A percentile compares a stretch with the other conserved stretches of the same genome.
phyloP scores from a whole-genome alignment of 92 coral and sea anemone genomes.

The Meandrina meandrites region DNA sequence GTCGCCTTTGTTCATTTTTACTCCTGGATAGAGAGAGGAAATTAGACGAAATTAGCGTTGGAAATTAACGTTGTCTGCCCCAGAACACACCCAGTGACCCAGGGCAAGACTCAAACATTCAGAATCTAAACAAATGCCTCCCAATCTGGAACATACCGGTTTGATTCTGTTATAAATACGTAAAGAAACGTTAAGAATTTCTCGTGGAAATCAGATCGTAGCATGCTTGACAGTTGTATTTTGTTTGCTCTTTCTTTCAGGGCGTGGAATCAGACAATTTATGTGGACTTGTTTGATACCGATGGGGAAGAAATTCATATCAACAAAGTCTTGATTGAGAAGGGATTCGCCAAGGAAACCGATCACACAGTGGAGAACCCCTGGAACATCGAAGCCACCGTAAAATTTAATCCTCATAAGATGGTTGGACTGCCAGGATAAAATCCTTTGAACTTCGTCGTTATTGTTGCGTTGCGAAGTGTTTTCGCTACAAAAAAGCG shows the following conservation, averaged over 20 bases:
- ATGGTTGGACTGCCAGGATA: constrained; percentile 50
- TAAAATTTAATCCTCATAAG: constrained; percentile 27
- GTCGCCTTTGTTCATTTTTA: too few relatives aligned
- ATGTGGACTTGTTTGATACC: constrained; percentile 80
- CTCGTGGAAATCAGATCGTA: too few relatives aligned
- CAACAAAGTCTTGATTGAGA: constrained; percentile 74
- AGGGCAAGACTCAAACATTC: too few relatives aligned
- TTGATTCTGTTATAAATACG: too few relatives aligned
- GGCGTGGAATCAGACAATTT: constrained; percentile 77
- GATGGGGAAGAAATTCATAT: constrained; percentile 70
- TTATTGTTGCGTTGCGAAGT: not conserved
- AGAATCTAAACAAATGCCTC: too few relatives aligned
- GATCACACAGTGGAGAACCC: constrained; percentile 53
- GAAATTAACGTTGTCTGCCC: too few relatives aligned
- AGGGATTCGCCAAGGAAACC: constrained; percentile 67
- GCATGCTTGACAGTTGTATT: not conserved
- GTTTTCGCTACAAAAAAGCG: not conserved
- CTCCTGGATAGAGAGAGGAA: too few relatives aligned
- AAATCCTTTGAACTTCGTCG: not conserved
- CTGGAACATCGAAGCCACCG: constrained; percentile 44
- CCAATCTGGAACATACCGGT: too few relatives aligned
- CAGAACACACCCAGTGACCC: too few relatives aligned
- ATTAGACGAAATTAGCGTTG: too few relatives aligned
- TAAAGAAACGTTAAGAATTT: too few relatives aligned
- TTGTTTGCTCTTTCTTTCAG: constrained; percentile 21